phyloP scores from a whole-genome alignment of 2,797 vertebrate genomes.

The Platyrinchus mystaceus region DNA sequence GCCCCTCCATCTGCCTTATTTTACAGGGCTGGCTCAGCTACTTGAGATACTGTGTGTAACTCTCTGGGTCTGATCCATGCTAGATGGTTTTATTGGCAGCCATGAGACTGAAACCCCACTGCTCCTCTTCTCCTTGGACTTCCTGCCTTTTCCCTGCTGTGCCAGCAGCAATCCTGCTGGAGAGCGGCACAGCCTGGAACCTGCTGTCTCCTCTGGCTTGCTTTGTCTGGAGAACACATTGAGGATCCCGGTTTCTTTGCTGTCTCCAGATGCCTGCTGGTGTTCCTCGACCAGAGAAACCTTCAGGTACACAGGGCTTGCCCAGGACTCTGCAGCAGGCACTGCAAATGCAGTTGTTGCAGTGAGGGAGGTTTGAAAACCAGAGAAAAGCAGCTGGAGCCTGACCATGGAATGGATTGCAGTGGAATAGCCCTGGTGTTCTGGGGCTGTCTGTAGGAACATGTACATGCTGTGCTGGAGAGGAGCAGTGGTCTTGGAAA shows the following conservation, averaged over 20 bases:
- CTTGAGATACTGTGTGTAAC: background rate
- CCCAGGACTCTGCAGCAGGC: background rate
- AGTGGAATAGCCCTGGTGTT: rapidly evolving
- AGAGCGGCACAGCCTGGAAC: background rate
- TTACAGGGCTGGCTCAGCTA: background rate
- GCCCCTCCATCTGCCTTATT: background rate
- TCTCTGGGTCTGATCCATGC: background rate
- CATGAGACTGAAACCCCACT: background rate
- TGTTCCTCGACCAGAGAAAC: background rate
- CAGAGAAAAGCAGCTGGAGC: background rate
- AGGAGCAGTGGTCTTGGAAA: background rate
- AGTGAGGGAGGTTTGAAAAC: background rate
- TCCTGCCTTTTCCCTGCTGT: conserved; percentile 9
- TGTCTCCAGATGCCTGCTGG: background rate
- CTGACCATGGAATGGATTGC: background rate
- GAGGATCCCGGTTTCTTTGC: background rate
- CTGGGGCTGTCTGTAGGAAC: background rate
- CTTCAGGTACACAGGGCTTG: background rate
- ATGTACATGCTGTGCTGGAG: background rate
- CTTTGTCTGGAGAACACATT: background rate
- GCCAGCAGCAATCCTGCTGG: conserved; percentile 7
- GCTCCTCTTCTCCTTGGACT: conserved; percentile 25
- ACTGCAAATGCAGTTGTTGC: background rate
- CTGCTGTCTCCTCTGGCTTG: background rate
- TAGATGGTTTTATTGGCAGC: conserved; percentile 40